Evolutionary conservation across 2,888 invertebrate species (phyloP).

Genomic region (Lampropteryx suffumata): DNA sequence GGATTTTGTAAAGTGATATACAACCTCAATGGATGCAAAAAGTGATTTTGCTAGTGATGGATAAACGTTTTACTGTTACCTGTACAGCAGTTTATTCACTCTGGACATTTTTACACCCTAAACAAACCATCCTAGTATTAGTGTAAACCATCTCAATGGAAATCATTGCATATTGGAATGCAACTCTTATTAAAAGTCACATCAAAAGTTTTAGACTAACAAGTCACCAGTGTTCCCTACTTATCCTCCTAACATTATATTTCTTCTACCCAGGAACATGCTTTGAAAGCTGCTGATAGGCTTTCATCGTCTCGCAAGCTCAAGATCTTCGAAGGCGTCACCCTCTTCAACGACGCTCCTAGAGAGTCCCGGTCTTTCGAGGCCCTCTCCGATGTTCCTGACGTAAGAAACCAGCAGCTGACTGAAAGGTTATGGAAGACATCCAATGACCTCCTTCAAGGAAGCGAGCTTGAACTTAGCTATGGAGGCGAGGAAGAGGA

Average conservation of each 20-base stretch:
- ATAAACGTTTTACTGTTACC: background rate
- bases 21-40: conserved; percentile 4
- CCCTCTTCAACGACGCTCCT: conserved; percentile 63
- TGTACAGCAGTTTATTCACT: too few species aligned
- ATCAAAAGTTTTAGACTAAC: too few species aligned
- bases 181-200: too few species aligned
- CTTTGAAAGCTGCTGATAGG: conserved; percentile 64
- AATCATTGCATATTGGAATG: too few species aligned
- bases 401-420: conserved; percentile 57
- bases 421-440: conserved; percentile 66
- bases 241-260: conserved; percentile 13
- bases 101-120: too few species aligned
- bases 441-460: conserved; percentile 58
- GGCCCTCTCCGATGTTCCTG: conserved; percentile 56
- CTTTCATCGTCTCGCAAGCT: conserved; percentile 60
- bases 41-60: conserved; percentile 7
- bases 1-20: conserved; percentile 1
- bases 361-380: conserved; percentile 64
- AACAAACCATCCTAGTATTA: too few species aligned
- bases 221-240: too few species aligned
- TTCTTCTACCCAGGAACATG: conserved; percentile 61
- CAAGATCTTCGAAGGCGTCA: conserved; percentile 63
- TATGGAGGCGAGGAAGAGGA: conserved; percentile 59
- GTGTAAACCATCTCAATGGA: too few species aligned
- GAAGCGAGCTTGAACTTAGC: conserved; percentile 65